phyloP scores from a whole-genome alignment of 2,113 vertebrate species.

The Aplodontia rufa region DNA sequence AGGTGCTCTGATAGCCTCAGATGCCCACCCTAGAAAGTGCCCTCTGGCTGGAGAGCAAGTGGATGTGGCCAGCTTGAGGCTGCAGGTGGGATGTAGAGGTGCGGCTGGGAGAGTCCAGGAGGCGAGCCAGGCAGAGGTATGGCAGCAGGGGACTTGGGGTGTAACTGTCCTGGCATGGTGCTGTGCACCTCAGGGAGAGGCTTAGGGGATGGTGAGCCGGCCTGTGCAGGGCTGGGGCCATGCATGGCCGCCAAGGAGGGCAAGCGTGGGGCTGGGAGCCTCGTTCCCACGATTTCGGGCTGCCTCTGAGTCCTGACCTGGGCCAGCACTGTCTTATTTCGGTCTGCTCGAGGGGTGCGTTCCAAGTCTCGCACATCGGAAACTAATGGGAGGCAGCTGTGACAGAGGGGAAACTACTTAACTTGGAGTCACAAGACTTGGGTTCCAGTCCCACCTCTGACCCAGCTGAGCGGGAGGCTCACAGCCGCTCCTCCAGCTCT shows the following conservation, averaged over 20 bases:
- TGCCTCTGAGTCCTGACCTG: background rate
- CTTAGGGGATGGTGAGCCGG: background rate
- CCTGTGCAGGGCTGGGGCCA: background rate
- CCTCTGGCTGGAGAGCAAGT: background rate
- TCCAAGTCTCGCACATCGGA: constrained; percentile 13
- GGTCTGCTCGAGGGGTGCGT: background rate
- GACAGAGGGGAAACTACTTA: background rate
- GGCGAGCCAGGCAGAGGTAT: too few species aligned
- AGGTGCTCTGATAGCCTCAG: background rate
- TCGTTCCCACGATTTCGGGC: background rate
- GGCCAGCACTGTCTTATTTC: background rate
- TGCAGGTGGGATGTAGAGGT: background rate
- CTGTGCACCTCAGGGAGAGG: background rate
- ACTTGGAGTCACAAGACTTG: constrained; percentile 31
- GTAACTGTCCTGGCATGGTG: background rate
- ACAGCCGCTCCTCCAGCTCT: fast-evolving
- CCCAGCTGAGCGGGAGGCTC: background rate
- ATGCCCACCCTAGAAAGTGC: background rate
- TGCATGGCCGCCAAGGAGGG: background rate
- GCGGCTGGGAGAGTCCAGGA: background rate
- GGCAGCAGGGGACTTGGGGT: background rate
- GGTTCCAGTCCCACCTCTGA: background rate
- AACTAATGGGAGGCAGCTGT: constrained; percentile 63
- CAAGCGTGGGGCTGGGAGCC: background rate
- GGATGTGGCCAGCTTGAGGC: background rate